A percentile compares a stretch with the other conserved stretches of the same genome.
phyloP scores from a whole-genome alignment of 2,888 invertebrate species.

The Tinea trinotella region DNA sequence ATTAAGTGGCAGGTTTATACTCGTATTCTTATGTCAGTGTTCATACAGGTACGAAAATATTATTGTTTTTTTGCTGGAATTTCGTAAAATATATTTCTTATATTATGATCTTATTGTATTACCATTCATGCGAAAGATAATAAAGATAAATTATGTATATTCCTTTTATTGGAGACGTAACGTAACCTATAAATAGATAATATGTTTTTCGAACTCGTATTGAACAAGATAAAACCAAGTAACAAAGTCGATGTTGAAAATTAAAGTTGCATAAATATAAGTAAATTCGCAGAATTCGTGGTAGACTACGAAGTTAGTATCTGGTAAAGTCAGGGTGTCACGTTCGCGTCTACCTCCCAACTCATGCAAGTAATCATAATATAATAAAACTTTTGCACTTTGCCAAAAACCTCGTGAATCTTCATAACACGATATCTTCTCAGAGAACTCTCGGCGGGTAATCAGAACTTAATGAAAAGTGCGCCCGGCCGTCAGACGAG shows the following conservation, averaged over 20 bases:
- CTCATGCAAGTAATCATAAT: constrained; percentile 66
- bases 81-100: no score
- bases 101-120: no score
- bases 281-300: not conserved
- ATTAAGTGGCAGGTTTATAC: not conserved
- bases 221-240: no score
- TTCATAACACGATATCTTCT: constrained; percentile 46
- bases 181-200: no score
- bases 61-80: no score
- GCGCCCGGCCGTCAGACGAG: constrained; percentile 49
- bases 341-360: constrained; percentile 38
- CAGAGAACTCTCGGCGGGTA: constrained; percentile 50
- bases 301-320: not conserved
- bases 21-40: no score
- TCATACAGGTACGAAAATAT: no score
- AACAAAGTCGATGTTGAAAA: no score
- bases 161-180: no score
- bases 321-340: constrained; percentile 31
- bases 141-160: no score
- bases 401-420: constrained; percentile 55
- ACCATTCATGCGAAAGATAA: no score
- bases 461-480: constrained; percentile 70
- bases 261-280: not conserved
- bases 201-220: no score
- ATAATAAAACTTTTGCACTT: constrained; percentile 70